Conservation (phyloP, 2,888 invertebrate genomes). For the Cloeon dipterum region DNA sequence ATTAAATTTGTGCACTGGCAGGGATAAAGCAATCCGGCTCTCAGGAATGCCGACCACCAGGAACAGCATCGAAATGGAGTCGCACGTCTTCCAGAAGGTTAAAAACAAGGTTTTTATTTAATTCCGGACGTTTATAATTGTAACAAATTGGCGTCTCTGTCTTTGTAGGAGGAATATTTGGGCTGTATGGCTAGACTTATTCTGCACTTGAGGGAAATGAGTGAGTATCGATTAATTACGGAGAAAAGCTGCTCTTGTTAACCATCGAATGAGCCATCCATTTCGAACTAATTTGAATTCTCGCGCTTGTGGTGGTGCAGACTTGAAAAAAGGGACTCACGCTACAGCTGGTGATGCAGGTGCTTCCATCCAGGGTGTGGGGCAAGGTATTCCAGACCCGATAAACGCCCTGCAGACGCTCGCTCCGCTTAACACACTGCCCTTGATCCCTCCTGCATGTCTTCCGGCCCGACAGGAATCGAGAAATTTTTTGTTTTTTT, state of each 20-base stretch:
- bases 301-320: too few species aligned
- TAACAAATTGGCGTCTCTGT: too few species aligned
- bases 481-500: too few species aligned
- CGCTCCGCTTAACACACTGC: slow-evolving; percentile 22
- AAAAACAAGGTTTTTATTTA: slow-evolving; percentile 42
- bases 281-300: too few species aligned
- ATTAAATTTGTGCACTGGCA: too few species aligned
- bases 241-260: too few species aligned
- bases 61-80: slow-evolving; percentile 83
- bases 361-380: slow-evolving; percentile 16
- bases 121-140: too few species aligned
- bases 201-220: slow-evolving; percentile 73
- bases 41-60: slow-evolving; percentile 64
- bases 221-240: slow-evolving; percentile 42
- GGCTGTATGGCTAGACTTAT: slow-evolving; percentile 75
- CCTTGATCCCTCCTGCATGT: slow-evolving; percentile 2
- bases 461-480: too few species aligned
- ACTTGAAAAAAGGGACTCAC: slow-evolving; percentile 22
- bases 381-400: slow-evolving; percentile 55
- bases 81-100: slow-evolving; percentile 77
- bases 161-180: slow-evolving; percentile 65
- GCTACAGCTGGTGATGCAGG: slow-evolving; percentile 17
- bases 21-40: slow-evolving; percentile 69
- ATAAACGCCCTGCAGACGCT: slow-evolving; percentile 72
- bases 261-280: too few species aligned